Evolutionary conservation across 2,113 vertebrate species (phyloP), one percentile per base, ranked within the genome.

Genomic region (Carettochelys insculpta): DNA sequence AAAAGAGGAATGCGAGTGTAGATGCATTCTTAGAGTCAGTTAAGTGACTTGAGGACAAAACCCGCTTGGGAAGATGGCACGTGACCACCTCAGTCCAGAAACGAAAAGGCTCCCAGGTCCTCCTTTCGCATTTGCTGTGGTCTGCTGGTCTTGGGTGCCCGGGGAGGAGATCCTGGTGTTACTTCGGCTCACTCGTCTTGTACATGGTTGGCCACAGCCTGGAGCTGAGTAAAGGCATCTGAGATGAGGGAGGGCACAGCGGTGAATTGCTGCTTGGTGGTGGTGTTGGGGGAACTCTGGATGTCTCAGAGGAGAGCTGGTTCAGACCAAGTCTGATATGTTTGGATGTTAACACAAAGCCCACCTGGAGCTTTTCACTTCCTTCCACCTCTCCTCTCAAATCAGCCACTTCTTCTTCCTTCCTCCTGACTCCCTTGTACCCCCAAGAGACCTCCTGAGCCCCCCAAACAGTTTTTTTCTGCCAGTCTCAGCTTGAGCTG

Each of bases 401-500:
- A 75, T 25, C 41, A 75, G 24, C 41, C 22, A 45, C 22, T 43
- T 24, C 71, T 45, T 5, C 43, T 45, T 75, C 41, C 41, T 27
- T 75, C 20, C 41, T 5, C 38, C 24, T 45, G 71, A 86, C 20
- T 11, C 12, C 20, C 51, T n/a, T 11, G 17, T 27, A 61, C 8
- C 19, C 80, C 80, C 19, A 38, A 79, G 45, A 77, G 58, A 83
- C 13, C 20, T 47, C 71, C 56, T 3, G 3, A 27, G 51, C 56
- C 19, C 34, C 61, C 20, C 8, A 25, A n/a, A 19, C 38, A 0
- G 11, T 20, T 25, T 50, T n/a, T 3, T 68, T 5, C 11, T 84
- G 31, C 51, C 88, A 86, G 27, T 8, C 82, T 75, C 82, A 48
- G 54, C n/a, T n/a, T n/a, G n/a, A n/a, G n/a, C n/a, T n/a, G n/a